phyloP scores from a whole-genome alignment of 2,888 invertebrate species.

The Acrocyrtus sp. region DNA sequence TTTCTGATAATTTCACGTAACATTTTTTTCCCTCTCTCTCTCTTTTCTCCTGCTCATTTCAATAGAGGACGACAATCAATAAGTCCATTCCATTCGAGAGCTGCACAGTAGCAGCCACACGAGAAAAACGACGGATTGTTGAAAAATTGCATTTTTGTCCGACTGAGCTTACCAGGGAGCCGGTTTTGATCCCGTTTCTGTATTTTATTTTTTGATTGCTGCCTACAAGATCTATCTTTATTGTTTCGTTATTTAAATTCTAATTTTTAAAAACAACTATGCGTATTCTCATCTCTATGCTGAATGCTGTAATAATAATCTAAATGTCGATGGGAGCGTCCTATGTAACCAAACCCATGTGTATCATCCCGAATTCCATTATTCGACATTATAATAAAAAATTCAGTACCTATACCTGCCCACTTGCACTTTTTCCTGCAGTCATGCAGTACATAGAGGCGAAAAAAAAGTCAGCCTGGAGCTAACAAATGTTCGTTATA shows the following conservation, averaged over 20 bases:
- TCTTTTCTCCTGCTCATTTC: conserved; percentile 5
- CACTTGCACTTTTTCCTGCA: conserved; percentile 33
- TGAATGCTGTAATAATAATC: conserved; percentile 35
- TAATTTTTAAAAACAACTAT: conserved; percentile 41
- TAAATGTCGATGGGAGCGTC: conserved; percentile 40
- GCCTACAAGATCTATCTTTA: conserved; percentile 37
- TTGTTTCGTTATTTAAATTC: conserved; percentile 35
- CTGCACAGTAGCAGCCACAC: conserved; percentile 4
- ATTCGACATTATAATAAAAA: conserved; percentile 26
- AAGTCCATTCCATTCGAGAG: conserved; percentile 9
- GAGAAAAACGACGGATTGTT: neutral
- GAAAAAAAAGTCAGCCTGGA: conserved; percentile 21
- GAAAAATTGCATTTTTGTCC: conserved; percentile 45
- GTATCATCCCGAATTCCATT: conserved; percentile 4
- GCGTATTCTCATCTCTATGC: too few species aligned
- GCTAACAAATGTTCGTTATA: conserved; percentile 5
- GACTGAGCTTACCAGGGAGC: conserved; percentile 47
- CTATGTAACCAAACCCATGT: conserved; percentile 32
- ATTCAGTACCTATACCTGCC: conserved; percentile 14
- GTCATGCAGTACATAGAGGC: neutral
- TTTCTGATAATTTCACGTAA: conserved; percentile 26
- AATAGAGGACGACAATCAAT: conserved; percentile 26
- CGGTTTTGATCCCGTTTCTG: conserved; percentile 52
- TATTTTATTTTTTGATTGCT: conserved; percentile 42
- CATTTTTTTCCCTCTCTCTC: conserved; percentile 9